These are phyloP conservation scores for Bhutanitis thaidina DNA, from an alignment of 2,888 invertebrate species.

Conservation along the genomic window DNA sequence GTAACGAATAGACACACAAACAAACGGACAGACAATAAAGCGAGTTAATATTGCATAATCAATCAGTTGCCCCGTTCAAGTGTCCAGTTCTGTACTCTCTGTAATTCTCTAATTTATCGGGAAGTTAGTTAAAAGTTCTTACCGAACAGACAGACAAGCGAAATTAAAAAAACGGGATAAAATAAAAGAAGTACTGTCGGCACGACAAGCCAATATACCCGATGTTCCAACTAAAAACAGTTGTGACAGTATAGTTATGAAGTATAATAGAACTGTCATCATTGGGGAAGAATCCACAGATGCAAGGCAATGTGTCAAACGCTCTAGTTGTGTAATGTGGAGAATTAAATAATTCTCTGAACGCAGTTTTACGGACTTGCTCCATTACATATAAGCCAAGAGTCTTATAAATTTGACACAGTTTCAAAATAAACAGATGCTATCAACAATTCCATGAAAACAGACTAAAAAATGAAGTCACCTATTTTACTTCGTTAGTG, in stretches of 20 bases:
- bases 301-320: slow-evolving; percentile 1
- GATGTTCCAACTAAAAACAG: background rate
- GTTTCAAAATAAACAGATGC: background rate
- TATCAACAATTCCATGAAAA: slow-evolving; percentile 11
- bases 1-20: too few species aligned
- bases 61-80: too few species aligned
- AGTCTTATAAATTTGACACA: slow-evolving; percentile 6
- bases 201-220: background rate
- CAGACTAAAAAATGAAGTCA: background rate
- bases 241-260: slow-evolving; percentile 3
- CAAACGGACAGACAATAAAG: too few species aligned
- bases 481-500: background rate
- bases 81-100: too few species aligned
- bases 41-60: too few species aligned
- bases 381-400: background rate
- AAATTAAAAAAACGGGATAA: too few species aligned
- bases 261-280: slow-evolving; percentile 4
- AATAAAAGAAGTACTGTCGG: background rate
- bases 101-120: too few species aligned
- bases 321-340: background rate
- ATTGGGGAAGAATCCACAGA: background rate
- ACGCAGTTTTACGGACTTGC: background rate
- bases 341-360: slow-evolving; percentile 1
- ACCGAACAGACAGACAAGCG: too few species aligned
- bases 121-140: too few species aligned